Base-by-base conservation (phyloP, 2,888 invertebrate species). In the Phragmatobia fuliginosa region DNA sequence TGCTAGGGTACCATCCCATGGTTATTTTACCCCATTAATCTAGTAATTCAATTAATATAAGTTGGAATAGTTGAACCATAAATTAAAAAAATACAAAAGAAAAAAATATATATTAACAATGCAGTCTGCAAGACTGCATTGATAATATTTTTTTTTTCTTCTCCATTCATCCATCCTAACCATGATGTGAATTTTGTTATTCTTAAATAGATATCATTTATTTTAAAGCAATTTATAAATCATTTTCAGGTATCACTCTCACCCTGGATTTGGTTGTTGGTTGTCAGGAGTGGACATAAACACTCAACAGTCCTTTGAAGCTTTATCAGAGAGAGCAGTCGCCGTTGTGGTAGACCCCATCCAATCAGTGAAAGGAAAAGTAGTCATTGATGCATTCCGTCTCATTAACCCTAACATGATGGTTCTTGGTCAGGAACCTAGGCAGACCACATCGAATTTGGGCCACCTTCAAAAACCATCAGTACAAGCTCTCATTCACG, bases 261-360 rank as follows among this genome's bases (percentile, higher is more conserved):
- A 99, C 97, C 99, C 99, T 83, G 99, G 99, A 49, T 99, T 99
- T 94, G 99, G 99, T 59, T 99, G 99, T 92, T 99, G 99, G 99
- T 95, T 99, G 75, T 99, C 99, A 18, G 99, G 99, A 60, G 99
- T 99, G 18, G 99, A 99, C 92, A 99, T 99, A 83, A 99, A 99
- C 90, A 99, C 99, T 6, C 99, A 99, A 91, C 99, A 99, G 92
- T 99, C 99, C 70, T 99, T 99, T 92, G 99, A 99, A 93, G 99
- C 99, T 0, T 95, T 99, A 10, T 99, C 99, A 38, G 99, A 99
- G 89, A 96, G 99, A 87, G 99, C 99, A 36, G 99, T 99, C 0
- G 99, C 99, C 75, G 99, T 99, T 59, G 99, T 99, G 2, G 99
- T 99, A 38, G 99, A 99, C 94, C 99, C 99, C 18, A 99, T 99